Evolutionary conservation across 2,113 vertebrate genomes (phyloP), one percentile per base, ranked within the genome.

Genomic region (Oncorhynchus gorbuscha): DNA sequence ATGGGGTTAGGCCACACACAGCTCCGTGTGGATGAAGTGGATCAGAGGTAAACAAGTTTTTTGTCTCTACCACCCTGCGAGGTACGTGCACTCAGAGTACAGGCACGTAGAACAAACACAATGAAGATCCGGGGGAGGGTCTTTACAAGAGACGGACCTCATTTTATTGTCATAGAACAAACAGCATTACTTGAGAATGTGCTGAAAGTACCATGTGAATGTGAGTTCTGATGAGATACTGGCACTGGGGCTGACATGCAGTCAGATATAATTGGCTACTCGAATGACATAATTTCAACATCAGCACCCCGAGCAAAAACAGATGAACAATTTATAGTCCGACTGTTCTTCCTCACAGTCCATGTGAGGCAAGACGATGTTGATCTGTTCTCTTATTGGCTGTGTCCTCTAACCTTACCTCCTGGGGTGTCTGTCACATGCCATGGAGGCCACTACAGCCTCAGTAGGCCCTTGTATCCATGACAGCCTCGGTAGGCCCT

Each of bases 31-130:
- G 83, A 78, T 45, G 78, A 59, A 85, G 84, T 87, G 68, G 79
- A 87, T 82, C 84, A 81, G 91, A 89, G 65, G 85, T 90, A 90
- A 92, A 92, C 84, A 86, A 84, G 86, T 76, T 85, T 72, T 78
- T 77, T 3, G 76, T 81, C 82, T 79, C 76, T 85, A 76, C 61
- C 3, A 13, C 59, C 4, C 9, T 62, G 51, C 16, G 3, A 11
- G 11, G 35, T 35, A 35, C 35, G 6, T 51, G 58, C 5, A 7
- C n/a, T 68, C 16, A 30, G 14, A 90, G 90, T 83, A 87, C 82
- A 86, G 90, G 87, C 88, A 89, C 16, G 66, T 22, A 78, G 73
- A 82, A 85, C 11, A 74, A 71, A 30, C 67, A 20, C 77, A 78
- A 81, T 77, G 88, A 90, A 90, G 87, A 87, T 81, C 78, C 81